Percentiles rank a stretch among this genome's conserved stretches.
Evolutionary conservation across 2,797 vertebrate genomes (phyloP).

Genomic region (Sciaenops ocellatus): DNA sequence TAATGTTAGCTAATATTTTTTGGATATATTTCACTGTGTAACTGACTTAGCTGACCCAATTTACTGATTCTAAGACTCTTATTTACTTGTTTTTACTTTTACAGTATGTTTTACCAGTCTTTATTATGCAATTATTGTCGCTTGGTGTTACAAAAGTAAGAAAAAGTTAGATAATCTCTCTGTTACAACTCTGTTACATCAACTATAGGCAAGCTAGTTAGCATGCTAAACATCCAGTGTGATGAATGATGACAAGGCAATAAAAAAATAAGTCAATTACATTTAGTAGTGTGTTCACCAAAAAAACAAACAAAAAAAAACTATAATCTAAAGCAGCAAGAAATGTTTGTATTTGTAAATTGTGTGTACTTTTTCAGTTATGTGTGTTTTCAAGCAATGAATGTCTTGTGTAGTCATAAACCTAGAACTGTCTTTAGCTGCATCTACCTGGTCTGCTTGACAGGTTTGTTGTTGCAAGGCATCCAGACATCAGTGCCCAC

Average conservation of each 20-base stretch:
- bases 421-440: not conserved
- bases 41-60: not conserved
- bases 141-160: no score
- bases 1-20: not conserved
- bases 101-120: not conserved
- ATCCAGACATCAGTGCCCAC: conserved; percentile 91
- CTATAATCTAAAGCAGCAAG: not conserved
- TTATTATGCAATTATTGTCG: not conserved
- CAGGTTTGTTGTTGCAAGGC: conserved; percentile 98
- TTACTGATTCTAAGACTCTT: not conserved
- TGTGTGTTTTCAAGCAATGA: not conserved
- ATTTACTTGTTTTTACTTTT: not conserved
- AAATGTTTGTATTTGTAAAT: not conserved
- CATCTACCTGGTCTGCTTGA: conserved; percentile 91
- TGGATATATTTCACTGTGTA: not conserved
- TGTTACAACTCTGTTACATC: no score
- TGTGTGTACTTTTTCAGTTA: no score
- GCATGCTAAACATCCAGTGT: not conserved
- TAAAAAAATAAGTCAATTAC: not conserved
- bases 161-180: no score
- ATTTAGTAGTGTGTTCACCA: not conserved
- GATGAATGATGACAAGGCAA: not conserved
- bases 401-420: not conserved
- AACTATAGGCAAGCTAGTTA: not conserved
- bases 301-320: not conserved